Conservation (phyloP, 2,888 invertebrate species). For the Pristionchus maxplancki region DNA sequence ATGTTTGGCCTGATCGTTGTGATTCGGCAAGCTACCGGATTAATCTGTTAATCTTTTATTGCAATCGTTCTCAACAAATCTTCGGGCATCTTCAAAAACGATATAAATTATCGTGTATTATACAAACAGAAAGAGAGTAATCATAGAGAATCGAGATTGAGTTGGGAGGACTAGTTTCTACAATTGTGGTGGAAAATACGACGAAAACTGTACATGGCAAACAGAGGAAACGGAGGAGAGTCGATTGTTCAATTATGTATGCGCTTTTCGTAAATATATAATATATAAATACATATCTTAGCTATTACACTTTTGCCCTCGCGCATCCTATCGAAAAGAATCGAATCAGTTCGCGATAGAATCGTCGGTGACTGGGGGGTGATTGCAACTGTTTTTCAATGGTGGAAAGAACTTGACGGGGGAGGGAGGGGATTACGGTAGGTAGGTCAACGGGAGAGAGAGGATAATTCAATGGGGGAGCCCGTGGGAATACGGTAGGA, state of each 20-base stretch:
- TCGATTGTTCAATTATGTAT: neutral
- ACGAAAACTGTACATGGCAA: conserved; percentile 26
- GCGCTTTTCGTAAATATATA: neutral
- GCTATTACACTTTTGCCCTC: conserved; percentile 41
- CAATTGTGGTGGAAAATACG: neutral
- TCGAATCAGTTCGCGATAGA: conserved; percentile 44
- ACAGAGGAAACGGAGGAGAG: neutral
- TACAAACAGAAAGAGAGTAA: conserved; percentile 2
- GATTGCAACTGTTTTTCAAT: conserved; percentile 14
- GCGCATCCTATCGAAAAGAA: conserved; percentile 33
- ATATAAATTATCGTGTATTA: conserved; percentile 25
- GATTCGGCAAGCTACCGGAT: neutral
- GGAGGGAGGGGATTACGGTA: neutral
- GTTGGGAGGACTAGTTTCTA: conserved; percentile 20
- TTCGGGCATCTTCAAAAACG: neutral
- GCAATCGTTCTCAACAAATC: conserved; percentile 41
- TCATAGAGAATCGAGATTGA: conserved; percentile 16
- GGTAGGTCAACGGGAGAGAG: neutral
- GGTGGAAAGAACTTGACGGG: conserved; percentile 29
- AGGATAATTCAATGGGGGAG: neutral
- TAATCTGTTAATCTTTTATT: neutral
- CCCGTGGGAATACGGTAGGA: conserved; percentile 43
- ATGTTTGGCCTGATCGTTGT: neutral
- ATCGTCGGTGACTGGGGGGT: conserved; percentile 29
- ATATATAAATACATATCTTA: neutral